phyloP scores from a whole-genome alignment of 2,888 invertebrate species.

The Andrena hattorfiana region DNA sequence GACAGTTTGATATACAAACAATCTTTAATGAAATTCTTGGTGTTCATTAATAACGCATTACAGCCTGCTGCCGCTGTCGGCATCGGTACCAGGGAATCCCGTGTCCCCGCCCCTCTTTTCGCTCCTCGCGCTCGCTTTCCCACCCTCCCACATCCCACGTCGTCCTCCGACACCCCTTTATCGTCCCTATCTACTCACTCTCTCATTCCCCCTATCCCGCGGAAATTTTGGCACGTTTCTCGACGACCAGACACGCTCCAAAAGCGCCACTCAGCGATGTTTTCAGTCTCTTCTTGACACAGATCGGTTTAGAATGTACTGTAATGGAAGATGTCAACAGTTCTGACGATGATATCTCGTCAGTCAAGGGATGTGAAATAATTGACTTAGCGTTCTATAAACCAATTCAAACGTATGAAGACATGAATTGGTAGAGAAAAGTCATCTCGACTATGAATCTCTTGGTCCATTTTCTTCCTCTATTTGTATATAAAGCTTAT shows the following conservation, averaged over 20 bases:
- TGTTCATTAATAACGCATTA: slow-evolving; percentile 90
- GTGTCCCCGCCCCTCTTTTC: slow-evolving; percentile 42
- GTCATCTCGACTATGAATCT: no score
- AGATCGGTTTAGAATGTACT: neutral
- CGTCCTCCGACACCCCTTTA: slow-evolving; percentile 66
- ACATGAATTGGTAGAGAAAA: no score
- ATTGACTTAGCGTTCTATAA: no score
- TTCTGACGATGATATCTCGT: neutral
- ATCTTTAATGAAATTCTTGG: slow-evolving; percentile 89
- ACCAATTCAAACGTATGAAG: no score
- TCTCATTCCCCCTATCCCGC: slow-evolving; percentile 29
- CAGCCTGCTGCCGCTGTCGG: slow-evolving; percentile 77
- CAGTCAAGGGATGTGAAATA: no score
- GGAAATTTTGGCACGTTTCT: slow-evolving; percentile 34
- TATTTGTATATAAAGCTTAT: no score
- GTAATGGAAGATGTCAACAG: neutral
- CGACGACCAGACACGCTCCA: slow-evolving; percentile 1
- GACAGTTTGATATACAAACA: slow-evolving; percentile 88
- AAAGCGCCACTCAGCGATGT: neutral
- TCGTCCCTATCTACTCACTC: slow-evolving; percentile 56
- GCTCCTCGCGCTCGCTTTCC: slow-evolving; percentile 30
- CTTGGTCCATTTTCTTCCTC: no score
- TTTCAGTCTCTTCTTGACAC: neutral
- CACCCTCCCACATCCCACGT: slow-evolving; percentile 30
- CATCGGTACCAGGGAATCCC: slow-evolving; percentile 74